A percentile compares a stretch with the other conserved stretches of the same genome.
Conservation (phyloP, 2,888 invertebrate species). For the Ryuthela nishihirai region DNA sequence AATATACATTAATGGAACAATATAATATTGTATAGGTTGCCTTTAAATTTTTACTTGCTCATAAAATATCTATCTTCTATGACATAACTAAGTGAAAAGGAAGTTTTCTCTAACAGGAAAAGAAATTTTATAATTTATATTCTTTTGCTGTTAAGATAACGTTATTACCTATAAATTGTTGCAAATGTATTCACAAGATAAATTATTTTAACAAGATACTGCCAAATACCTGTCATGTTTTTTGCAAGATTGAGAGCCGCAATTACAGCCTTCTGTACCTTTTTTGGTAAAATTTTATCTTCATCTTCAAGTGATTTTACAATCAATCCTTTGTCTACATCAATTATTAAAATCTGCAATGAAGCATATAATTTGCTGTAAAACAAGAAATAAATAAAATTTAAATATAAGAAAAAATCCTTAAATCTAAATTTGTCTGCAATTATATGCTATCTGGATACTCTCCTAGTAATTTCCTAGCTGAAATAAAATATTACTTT, state of each 20-base stretch:
- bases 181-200: not conserved
- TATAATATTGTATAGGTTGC: no score
- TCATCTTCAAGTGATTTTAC: conserved; percentile 70
- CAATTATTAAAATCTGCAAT: conserved; percentile 61
- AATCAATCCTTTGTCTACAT: conserved; percentile 60
- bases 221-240: conserved; percentile 46
- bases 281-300: conserved; percentile 66
- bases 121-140: no score
- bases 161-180: not conserved
- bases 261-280: conserved; percentile 65
- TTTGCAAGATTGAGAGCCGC: conserved; percentile 55
- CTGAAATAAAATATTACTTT: no score
- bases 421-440: not conserved
- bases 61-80: no score
- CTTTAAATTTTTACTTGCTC: no score
- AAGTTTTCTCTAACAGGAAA: no score
- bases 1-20: no score
- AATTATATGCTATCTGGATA: no score
- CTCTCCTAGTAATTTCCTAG: no score
- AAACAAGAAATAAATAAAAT: not conserved
- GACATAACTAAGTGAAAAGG: no score
- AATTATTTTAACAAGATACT: no score
- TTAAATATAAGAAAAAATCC: not conserved
- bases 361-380: not conserved
- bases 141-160: no score